Evolutionary conservation across 2,113 vertebrate species (phyloP).

Genomic region (Clarias magur): DNA sequence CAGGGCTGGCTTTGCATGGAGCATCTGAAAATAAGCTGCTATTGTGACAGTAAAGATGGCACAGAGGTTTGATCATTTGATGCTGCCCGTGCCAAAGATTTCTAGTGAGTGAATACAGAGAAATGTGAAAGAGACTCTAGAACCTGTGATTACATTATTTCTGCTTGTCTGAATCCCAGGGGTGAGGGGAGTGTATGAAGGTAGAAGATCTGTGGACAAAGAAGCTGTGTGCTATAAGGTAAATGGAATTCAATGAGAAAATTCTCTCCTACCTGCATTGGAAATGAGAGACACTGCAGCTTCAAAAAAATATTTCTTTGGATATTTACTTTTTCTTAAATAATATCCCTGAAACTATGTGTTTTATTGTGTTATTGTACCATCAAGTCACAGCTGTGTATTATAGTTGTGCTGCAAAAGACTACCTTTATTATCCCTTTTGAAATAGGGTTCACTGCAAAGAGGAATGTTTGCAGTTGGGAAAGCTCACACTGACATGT

Average conservation of each 20-base stretch:
- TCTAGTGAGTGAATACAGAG: conserved; percentile 23
- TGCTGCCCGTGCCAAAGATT: conserved; percentile 11
- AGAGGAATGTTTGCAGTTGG: neutral
- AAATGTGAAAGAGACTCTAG: conserved; percentile 25
- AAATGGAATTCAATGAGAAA: conserved; percentile 15
- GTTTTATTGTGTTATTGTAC: neutral
- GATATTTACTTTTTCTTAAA: neutral
- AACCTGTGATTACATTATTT: conserved; percentile 34
- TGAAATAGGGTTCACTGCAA: neutral
- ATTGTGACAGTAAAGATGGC: conserved; percentile 2
- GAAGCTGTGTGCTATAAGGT: conserved; percentile 9
- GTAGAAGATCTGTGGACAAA: conserved; percentile 8
- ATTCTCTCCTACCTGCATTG: neutral
- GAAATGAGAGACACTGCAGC: neutral
- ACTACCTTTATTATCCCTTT: neutral
- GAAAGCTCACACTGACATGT: neutral
- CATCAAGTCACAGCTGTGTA: neutral
- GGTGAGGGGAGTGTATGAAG: neutral
- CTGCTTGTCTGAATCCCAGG: neutral
- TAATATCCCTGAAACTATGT: neutral
- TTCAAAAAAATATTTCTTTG: conserved; percentile 8
- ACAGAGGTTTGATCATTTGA: conserved; percentile 21
- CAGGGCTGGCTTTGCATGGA: neutral
- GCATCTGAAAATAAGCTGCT: neutral
- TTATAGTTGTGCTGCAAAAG: neutral